Evolutionary conservation across 1,140 invertebrate genomes (phyloP).

Genomic region (Micrasema longulum): DNA sequence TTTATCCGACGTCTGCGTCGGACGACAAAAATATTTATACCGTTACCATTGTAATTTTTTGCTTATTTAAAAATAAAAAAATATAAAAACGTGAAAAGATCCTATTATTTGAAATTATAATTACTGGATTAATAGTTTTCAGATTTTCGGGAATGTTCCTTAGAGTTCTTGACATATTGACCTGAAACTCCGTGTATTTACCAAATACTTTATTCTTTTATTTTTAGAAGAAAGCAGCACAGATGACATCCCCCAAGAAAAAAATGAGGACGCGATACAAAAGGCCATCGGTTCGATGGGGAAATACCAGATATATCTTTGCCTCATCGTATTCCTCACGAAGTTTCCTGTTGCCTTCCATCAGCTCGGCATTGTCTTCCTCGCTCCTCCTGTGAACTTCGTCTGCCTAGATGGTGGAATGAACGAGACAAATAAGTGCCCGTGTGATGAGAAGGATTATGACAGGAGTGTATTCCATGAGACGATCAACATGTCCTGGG

Average conservation of each 20-base stretch:
- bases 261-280: conserved; percentile 62
- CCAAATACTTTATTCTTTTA: conserved; percentile 1
- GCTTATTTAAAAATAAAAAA: no score
- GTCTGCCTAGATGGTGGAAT: conserved; percentile 59
- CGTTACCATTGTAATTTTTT: no score
- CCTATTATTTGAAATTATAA: no score
- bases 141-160: no score
- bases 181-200: no score
- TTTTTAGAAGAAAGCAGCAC: conserved; percentile 7
- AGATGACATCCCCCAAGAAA: not conserved
- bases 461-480: conserved; percentile 74
- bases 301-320: conserved; percentile 76
- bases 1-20: no score
- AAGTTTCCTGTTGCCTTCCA: conserved; percentile 81
- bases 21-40: no score
- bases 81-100: no score
- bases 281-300: conserved; percentile 75
- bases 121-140: no score
- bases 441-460: conserved; percentile 71
- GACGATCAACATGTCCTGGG: conserved; percentile 80
- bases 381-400: conserved; percentile 69
- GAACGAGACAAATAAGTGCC: conserved; percentile 58
- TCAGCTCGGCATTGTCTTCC: conserved; percentile 74
- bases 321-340: conserved; percentile 72
- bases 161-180: no score